Conservation (phyloP, 2,797 vertebrate genomes). For the Gadopsis bispinosus region DNA sequence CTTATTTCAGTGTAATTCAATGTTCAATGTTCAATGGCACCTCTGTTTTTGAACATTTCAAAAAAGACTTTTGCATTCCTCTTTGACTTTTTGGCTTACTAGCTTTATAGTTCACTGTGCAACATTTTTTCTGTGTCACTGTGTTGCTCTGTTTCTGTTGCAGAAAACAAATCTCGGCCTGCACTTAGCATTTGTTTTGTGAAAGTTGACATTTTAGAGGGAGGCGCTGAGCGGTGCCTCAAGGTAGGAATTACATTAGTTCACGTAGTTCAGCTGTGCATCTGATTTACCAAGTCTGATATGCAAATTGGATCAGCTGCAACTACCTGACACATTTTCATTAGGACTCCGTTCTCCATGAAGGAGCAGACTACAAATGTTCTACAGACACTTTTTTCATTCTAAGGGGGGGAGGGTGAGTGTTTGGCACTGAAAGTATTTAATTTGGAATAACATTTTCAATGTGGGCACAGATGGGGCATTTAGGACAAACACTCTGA, state of each 20-base stretch:
- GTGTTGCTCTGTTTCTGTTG: not conserved
- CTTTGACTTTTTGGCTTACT: not conserved
- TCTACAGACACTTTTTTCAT: slow-evolving; percentile 16
- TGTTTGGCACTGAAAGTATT: slow-evolving; percentile 11
- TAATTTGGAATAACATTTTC: slow-evolving; percentile 17
- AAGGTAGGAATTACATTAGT: slow-evolving; percentile 55
- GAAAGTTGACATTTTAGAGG: slow-evolving; percentile 34
- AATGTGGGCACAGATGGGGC: not conserved
- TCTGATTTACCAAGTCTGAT: slow-evolving; percentile 52
- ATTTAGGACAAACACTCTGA: slow-evolving; percentile 6
- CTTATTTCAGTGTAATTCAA: not conserved
- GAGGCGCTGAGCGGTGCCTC: slow-evolving; percentile 42
- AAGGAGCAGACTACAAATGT: slow-evolving; percentile 18
- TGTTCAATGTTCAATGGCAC: not conserved
- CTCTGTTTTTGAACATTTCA: not conserved
- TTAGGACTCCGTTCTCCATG: slow-evolving; percentile 1
- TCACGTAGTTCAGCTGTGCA: slow-evolving; percentile 45
- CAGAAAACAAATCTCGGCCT: not conserved
- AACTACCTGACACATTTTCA: slow-evolving; percentile 40
- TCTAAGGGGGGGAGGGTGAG: not conserved
- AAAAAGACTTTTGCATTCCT: not conserved
- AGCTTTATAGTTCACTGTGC: not conserved
- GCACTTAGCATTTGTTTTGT: slow-evolving; percentile 36
- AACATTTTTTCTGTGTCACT: not conserved
- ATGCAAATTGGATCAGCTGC: slow-evolving; percentile 55